Conservation (phyloP, 2,888 invertebrate genomes). For the Brenthis ino region DNA sequence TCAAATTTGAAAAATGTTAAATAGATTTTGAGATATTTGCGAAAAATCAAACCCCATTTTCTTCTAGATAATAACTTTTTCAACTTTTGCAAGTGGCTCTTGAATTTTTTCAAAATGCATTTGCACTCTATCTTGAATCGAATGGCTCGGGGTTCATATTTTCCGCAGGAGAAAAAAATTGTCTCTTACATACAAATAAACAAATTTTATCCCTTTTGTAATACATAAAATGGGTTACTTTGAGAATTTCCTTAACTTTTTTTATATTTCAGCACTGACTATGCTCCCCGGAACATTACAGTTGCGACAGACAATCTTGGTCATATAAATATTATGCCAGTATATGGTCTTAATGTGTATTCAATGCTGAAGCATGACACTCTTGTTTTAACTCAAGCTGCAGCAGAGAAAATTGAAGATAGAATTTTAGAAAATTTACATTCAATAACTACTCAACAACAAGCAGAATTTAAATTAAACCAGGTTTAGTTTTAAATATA, state of each 20-base stretch:
- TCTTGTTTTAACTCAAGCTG: constrained; percentile 91
- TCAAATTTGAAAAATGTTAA: too few species aligned
- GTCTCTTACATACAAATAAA: not conserved
- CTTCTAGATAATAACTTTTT: too few species aligned
- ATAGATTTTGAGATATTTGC: too few species aligned
- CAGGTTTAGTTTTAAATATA: constrained; percentile 72
- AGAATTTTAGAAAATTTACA: constrained; percentile 87
- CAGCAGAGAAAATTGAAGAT: constrained; percentile 92
- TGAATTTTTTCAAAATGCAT: too few species aligned
- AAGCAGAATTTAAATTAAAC: constrained; percentile 83
- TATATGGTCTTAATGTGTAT: constrained; percentile 96
- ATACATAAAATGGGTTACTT: not conserved
- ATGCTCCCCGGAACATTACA: constrained; percentile 94
- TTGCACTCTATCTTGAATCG: too few species aligned
- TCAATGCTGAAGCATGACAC: constrained; percentile 99
- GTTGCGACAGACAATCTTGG: constrained; percentile 89
- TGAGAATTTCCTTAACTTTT: not conserved
- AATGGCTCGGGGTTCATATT: too few species aligned
- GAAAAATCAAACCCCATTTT: too few species aligned
- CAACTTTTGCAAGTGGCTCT: too few species aligned
- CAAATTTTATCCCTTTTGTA: not conserved
- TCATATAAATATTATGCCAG: constrained; percentile 96
- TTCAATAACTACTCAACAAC: constrained; percentile 75
- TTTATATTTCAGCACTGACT: constrained; percentile 86
- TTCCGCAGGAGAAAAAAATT: not conserved